phyloP scores from a whole-genome alignment of 1,140 invertebrate genomes.

The Drosophila pachea region DNA sequence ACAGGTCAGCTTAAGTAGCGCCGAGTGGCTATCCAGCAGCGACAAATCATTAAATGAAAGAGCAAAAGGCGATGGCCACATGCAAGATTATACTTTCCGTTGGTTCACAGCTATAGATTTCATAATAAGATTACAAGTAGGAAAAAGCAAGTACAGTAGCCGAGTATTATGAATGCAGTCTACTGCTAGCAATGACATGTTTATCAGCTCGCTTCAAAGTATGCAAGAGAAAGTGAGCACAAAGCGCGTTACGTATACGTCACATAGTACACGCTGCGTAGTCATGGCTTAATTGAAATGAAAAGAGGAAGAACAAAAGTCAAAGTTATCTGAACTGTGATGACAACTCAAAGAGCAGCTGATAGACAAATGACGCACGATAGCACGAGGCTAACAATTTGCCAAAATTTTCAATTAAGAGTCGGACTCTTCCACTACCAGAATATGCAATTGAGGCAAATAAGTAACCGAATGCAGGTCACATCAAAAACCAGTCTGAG shows the following conservation, averaged over 20 bases:
- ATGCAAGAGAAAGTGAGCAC: conserved; percentile 1
- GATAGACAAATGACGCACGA: conserved; percentile 11
- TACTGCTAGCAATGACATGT: background rate
- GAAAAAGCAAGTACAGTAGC: too few species aligned
- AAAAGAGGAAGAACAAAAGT: background rate
- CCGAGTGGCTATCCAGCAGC: background rate
- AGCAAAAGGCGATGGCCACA: background rate
- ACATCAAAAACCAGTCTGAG: conserved; percentile 11
- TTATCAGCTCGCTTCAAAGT: background rate
- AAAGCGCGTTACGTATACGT: conserved; percentile 15
- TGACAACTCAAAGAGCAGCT: conserved; percentile 15
- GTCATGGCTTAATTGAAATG: conserved; percentile 6
- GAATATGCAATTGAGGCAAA: background rate
- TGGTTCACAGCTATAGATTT: too few species aligned
- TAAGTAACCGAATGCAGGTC: conserved; percentile 7
- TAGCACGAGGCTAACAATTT: conserved; percentile 7
- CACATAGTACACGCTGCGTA: conserved; percentile 5
- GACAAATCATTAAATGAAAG: too few species aligned
- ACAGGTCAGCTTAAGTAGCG: conserved; percentile 26
- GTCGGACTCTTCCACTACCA: background rate
- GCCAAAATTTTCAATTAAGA: conserved; percentile 10
- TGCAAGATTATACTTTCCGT: too few species aligned
- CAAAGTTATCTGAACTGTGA: conserved; percentile 9
- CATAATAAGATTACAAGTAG: too few species aligned
- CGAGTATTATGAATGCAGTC: too few species aligned